Percentiles rank a stretch among this genome's conserved stretches.
Conservation (phyloP, 2,113 vertebrate genomes). For the Corythoichthys intestinalis region DNA sequence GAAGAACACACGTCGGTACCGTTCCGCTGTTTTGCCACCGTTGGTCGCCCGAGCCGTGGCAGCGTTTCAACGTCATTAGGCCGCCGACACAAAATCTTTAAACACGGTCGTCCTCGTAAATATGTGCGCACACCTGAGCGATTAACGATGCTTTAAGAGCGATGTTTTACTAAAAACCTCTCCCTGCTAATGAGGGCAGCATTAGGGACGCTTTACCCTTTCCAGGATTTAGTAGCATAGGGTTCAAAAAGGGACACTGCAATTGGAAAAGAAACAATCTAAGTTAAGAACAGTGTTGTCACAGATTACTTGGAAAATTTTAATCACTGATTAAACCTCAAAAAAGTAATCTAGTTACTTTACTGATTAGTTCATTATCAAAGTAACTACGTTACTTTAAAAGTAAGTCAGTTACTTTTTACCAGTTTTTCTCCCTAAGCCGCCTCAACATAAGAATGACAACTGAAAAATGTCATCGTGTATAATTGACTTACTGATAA, state of each 20-base stretch:
- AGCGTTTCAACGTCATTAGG: slow-evolving; percentile 4
- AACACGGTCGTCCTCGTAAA: slow-evolving; percentile 8
- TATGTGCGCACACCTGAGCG: slow-evolving; percentile 12
- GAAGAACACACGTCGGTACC: slow-evolving; percentile 47
- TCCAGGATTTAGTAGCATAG: neutral
- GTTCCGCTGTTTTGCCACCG: slow-evolving; percentile 13
- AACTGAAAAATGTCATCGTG: too few relatives aligned
- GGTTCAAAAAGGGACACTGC: neutral
- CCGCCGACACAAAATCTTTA: slow-evolving; percentile 25
- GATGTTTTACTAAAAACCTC: slow-evolving; percentile 1
- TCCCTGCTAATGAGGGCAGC: neutral
- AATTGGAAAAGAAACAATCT: neutral
- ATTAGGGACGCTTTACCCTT: neutral
- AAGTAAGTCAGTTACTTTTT: too few relatives aligned
- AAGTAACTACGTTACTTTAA: too few relatives aligned
- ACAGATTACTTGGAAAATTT: too few relatives aligned
- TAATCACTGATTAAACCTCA: too few relatives aligned
- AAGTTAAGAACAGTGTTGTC: neutral
- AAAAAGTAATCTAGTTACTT: too few relatives aligned
- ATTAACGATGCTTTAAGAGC: slow-evolving; percentile 17
- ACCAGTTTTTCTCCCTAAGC: too few relatives aligned
- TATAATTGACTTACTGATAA: too few relatives aligned
- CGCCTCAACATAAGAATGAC: too few relatives aligned
- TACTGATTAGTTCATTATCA: too few relatives aligned
- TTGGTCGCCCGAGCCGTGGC: slow-evolving; percentile 18